phyloP scores from a whole-genome alignment of 2,797 vertebrate species.

The Remorina albescens region DNA sequence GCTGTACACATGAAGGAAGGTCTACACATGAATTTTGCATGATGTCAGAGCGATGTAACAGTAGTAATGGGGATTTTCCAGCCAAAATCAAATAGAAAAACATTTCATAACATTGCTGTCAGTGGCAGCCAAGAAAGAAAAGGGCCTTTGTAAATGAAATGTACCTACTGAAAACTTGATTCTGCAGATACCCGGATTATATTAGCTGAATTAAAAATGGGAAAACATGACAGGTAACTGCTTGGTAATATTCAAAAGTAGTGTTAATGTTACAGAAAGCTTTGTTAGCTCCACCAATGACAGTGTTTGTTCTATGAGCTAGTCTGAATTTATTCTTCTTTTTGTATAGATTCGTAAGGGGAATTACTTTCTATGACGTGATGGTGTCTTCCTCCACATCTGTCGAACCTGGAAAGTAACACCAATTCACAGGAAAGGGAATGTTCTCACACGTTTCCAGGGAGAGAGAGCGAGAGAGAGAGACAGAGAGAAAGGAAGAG shows the following conservation, averaged over 20 bases:
- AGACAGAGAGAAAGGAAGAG: constrained; percentile 10
- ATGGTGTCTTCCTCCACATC: constrained; percentile 49
- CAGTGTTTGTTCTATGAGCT: not conserved
- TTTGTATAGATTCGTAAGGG: constrained; percentile 7
- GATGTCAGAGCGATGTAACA: not conserved
- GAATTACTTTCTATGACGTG: constrained; percentile 51
- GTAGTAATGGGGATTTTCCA: not conserved
- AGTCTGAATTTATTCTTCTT: constrained; percentile 16
- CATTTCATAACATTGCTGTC: not conserved
- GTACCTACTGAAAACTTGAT: not conserved
- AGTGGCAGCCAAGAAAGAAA: not conserved
- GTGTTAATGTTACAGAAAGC: not conserved
- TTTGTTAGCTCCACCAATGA: constrained; percentile 8
- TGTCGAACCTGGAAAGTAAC: constrained; percentile 59
- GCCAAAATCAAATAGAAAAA: not conserved
- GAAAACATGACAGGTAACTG: constrained; percentile 1
- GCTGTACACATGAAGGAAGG: no score
- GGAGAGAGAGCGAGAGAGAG: constrained; percentile 7
- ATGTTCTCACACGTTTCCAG: constrained; percentile 59
- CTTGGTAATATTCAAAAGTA: constrained; percentile 2
- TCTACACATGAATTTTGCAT: not conserved
- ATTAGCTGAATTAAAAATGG: not conserved
- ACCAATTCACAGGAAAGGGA: constrained; percentile 57
- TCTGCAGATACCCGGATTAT: not conserved
- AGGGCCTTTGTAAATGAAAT: not conserved